phyloP scores from a whole-genome alignment of 2,888 invertebrate genomes.

The Erebia aethiops region DNA sequence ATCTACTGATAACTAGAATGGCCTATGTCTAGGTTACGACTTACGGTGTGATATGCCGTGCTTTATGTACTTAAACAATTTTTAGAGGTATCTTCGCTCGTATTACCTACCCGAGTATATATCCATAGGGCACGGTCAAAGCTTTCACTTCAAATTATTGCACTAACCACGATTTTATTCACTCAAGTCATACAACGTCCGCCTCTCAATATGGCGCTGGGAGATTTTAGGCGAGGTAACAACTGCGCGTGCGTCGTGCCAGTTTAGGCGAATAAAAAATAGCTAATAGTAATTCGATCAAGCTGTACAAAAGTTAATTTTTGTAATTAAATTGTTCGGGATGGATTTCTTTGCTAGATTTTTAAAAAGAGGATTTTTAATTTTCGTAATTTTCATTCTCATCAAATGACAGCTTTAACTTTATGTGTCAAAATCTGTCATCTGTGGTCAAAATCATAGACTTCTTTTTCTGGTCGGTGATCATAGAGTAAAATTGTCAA shows the following conservation, averaged over 20 bases:
- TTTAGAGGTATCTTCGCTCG: constrained; percentile 62
- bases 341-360: constrained; percentile 38
- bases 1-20: constrained; percentile 85
- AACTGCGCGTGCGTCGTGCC: constrained; percentile 82
- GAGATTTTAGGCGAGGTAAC: constrained; percentile 82
- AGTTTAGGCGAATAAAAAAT: constrained; percentile 71
- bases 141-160: constrained; percentile 81
- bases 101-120: constrained; percentile 83
- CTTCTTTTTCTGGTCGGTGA: no score
- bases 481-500: no score
- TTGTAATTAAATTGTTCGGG: constrained; percentile 47
- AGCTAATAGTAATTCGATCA: constrained; percentile 55
- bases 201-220: constrained; percentile 90
- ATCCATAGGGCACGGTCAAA: constrained; percentile 83
- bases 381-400: constrained; percentile 66
- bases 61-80: constrained; percentile 57
- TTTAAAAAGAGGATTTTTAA: constrained; percentile 58
- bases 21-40: constrained; percentile 85
- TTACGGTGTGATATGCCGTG: constrained; percentile 76
- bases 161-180: constrained; percentile 81
- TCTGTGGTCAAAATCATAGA: background rate
- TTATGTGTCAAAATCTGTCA: background rate
- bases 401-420: constrained; percentile 60
- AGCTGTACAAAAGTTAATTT: constrained; percentile 51
- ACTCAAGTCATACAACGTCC: constrained; percentile 86